Evolutionary conservation across 2,113 vertebrate genomes (phyloP).

Genomic region (Clarias gariepinus): DNA sequence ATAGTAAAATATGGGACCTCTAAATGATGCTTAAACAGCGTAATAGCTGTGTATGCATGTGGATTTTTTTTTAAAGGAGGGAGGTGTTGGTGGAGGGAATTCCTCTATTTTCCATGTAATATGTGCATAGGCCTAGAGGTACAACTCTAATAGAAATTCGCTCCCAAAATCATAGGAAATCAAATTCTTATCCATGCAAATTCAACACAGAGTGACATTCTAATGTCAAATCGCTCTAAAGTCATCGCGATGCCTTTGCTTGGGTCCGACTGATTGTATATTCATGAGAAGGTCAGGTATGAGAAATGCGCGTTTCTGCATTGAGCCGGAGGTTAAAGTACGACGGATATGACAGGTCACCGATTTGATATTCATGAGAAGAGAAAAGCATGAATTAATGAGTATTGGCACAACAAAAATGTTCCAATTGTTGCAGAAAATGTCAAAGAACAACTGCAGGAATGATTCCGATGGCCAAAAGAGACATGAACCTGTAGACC

Average conservation of each 20-base stretch:
- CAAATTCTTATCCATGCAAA: constrained; percentile 43
- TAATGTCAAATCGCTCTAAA: neutral
- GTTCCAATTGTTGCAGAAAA: constrained; percentile 66
- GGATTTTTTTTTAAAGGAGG: neutral
- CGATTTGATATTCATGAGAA: constrained; percentile 69
- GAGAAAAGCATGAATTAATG: constrained; percentile 68
- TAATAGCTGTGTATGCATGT: neutral
- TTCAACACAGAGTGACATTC: constrained; percentile 24
- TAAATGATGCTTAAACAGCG: too few relatives aligned
- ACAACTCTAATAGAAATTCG: neutral
- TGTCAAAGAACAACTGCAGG: constrained; percentile 66
- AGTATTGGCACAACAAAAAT: constrained; percentile 73
- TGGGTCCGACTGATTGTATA: constrained; percentile 59
- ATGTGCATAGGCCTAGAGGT: neutral
- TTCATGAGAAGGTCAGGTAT: constrained; percentile 65
- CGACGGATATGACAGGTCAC: constrained; percentile 62
- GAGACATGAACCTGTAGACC: constrained; percentile 46
- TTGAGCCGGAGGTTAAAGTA: constrained; percentile 58
- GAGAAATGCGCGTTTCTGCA: constrained; percentile 52
- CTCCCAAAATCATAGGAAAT: constrained; percentile 16
- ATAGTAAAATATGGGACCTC: too few relatives aligned
- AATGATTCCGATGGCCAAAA: constrained; percentile 57
- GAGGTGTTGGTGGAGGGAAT: neutral
- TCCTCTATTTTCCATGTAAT: neutral
- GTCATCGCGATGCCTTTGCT: constrained; percentile 31